Percentiles rank a stretch among this genome's conserved stretches.
Evolutionary conservation across 2,113 vertebrate genomes (phyloP).

Genomic region (Tupaia chinensis): DNA sequence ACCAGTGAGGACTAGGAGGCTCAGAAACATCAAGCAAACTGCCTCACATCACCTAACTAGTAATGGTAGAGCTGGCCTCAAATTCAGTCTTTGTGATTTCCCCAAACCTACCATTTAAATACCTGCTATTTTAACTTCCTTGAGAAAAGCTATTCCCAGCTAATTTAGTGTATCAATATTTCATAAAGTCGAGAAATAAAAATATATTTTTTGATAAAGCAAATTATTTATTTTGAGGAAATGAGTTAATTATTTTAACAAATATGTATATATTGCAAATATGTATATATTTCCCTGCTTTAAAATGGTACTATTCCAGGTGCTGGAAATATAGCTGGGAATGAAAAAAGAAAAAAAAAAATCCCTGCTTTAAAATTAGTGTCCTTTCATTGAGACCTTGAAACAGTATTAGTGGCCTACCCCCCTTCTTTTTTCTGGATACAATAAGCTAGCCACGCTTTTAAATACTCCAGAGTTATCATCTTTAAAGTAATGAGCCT

Average conservation of each 20-base stretch:
- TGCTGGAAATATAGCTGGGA: neutral
- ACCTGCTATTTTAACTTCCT: neutral
- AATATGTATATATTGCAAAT: neutral
- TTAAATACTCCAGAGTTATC: slow-evolving; percentile 18
- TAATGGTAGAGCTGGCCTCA: neutral
- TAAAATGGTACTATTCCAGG: neutral
- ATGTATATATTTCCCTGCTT: no score
- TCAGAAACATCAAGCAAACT: neutral
- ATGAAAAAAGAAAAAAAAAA: neutral
- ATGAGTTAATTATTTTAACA: neutral
- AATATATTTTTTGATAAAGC: neutral
- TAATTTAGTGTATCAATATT: neutral
- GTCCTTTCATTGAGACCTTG: slow-evolving; percentile 4
- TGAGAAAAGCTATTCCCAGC: neutral
- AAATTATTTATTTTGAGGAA: slow-evolving; percentile 36
- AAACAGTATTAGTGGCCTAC: neutral
- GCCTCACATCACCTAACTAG: neutral
- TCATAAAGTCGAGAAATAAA: slow-evolving; percentile 27
- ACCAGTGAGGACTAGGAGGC: neutral
- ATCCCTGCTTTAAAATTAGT: slow-evolving; percentile 14
- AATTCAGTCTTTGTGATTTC: neutral
- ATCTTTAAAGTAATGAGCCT: slow-evolving; percentile 41
- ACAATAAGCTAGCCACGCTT: slow-evolving; percentile 49
- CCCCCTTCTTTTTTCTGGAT: neutral
- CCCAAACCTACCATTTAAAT: neutral